Base-by-base conservation (phyloP, 2,113 vertebrate genomes). In the Rhabdomys dilectus region DNA sequence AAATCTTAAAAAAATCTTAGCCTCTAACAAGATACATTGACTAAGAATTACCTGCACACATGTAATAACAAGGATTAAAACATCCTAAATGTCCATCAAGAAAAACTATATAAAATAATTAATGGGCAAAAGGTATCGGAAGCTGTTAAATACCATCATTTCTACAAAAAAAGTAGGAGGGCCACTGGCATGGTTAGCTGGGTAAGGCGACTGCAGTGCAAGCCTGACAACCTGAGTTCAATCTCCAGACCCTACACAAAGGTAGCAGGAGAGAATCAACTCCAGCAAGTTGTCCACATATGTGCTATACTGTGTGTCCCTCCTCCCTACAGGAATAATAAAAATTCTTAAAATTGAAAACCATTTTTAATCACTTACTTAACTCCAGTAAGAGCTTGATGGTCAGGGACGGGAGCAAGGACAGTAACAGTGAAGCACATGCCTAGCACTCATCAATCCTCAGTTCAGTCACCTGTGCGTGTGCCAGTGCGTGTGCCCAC, bases 61-160 rank as follows among this genome's bases (percentile, higher is more conserved):
- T 10, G 8, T 85, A 85, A 58, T 45, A 87, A 81, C 19, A 96
- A 91, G 16, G 26, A 81, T 84, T 91, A 90, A 97, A 96, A 81
- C 48, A 76, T 75, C 4, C 66, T 93, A 86, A 81, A 86, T 93
- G 86, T 68, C 13, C 36, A 89, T 15, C 11, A 76, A 68, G 62
- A 95, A 93, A 95, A 26, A 81, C 31, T 24, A 60, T 68, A 60
- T 90, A 6, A 24, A 91, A 86, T 66, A 12, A 81, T 62, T 89
- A 85, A 70, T 70, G 86, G 19, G 8, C 56, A 72, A 97, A 95
- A 77, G 7, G 6, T 19, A 51, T 5, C 89, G 81, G 94, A 90
- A 58, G 39, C 76, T 12, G 21, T 81, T n/a, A 93, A 94, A 76
- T 64, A 64, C 12, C 73, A 95, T 15, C 45, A 86, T 58, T 92